Conservation (phyloP, 2,888 invertebrate genomes). For the Celastrina argiolus region DNA sequence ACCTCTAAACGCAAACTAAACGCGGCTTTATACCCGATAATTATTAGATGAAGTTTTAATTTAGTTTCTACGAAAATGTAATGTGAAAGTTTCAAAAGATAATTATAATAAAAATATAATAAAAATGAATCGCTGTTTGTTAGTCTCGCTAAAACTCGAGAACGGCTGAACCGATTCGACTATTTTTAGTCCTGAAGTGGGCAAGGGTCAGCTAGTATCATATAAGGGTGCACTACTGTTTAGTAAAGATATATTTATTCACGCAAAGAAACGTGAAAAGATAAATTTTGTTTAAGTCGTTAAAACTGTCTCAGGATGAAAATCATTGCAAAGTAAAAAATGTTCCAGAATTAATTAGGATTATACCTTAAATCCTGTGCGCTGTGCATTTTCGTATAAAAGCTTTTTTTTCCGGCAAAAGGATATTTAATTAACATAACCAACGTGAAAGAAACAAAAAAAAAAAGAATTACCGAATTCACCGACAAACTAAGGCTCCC, state of each 20-base stretch:
- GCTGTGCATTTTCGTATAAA: constrained; percentile 10
- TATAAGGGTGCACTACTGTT: no score
- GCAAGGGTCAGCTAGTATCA: no score
- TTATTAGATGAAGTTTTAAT: constrained; percentile 4
- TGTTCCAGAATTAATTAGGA: constrained; percentile 23
- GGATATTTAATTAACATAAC: constrained; percentile 3
- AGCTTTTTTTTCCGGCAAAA: constrained; percentile 6
- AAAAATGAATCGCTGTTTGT: no score
- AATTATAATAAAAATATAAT: no score
- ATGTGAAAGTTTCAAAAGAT: neutral
- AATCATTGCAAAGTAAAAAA: constrained; percentile 16
- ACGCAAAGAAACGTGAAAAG: neutral
- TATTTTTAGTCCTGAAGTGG: no score
- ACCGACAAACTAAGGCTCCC: neutral
- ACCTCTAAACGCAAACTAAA: constrained; percentile 5
- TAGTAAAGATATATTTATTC: neutral
- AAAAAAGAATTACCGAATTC: neutral
- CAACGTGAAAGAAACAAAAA: neutral
- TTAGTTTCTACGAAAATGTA: neutral
- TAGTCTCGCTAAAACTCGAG: no score
- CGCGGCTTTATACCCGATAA: neutral
- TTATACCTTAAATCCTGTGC: constrained; percentile 13
- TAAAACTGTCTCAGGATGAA: neutral
- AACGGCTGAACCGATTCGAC: no score
- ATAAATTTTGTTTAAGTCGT: constrained; percentile 5